Base-by-base conservation (phyloP, 92 coral and sea anemone genomes). In the Scolanthus callimorphus region DNA sequence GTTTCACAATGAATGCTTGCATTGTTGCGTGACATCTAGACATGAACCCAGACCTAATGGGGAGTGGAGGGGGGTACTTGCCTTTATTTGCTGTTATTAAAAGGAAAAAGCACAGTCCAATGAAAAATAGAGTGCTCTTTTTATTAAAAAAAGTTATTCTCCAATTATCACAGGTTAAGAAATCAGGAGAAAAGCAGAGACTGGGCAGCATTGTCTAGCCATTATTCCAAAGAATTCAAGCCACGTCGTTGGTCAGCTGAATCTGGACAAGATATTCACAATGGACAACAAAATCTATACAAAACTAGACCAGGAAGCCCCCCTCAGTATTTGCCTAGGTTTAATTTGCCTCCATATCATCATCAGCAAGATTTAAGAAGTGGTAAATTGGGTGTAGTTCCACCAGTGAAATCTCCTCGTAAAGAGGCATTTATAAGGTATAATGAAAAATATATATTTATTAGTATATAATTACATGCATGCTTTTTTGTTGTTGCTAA, bases 231-330 rank as follows among this genome's bases (percentile, higher is more conserved):
- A 6, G 8, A 34, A 6, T 6, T 6, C 8, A 6, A 34, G 8
- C 30, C 57, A 25, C 77, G 83, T 0, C 58, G 83, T 19, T 76
- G 83, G 83, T 82, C 88, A 8, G 88, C 88, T 20, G 88, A 82
- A 43, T 82, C 88, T 13, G 67, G 60, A 13, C 49, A 28, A 26
- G 80, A 47, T 41, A 25, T 39, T 1, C 9, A 39, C 11, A 15
- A 17, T 37, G 11, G 20, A 11, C 23, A 4, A 21, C 11, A 9
- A 46, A 9, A 46, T 46, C 52, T 9, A 34, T 34, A 34, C 15
- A 15, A 6, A 10, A 46, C 11, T 6, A 46, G 52, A 20, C 17
- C 52, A 10, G 4, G 17, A 4, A 46, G 52, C 23, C 41, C 41
- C n/a, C 43, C 73, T 34, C 61, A 50, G 27, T 38, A 82, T 37